Evolutionary conservation across 2,113 vertebrate genomes (phyloP).

Genomic region (Motacilla alba): DNA sequence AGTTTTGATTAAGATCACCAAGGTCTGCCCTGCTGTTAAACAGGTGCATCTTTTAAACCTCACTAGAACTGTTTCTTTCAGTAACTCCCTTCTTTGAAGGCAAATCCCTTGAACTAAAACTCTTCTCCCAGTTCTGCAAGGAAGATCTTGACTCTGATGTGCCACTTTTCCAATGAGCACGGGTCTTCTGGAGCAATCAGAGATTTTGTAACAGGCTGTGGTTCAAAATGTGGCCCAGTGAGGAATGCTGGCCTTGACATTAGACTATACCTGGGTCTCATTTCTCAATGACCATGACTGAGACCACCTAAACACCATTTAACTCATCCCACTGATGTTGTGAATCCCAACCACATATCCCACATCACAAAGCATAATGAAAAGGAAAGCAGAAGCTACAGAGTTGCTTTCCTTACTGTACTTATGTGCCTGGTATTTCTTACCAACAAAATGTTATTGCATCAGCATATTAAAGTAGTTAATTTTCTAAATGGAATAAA

Average conservation of each 20-base stretch:
- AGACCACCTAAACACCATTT: background rate
- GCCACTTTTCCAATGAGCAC: background rate
- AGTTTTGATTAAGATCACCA: background rate
- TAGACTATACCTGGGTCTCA: accelerated
- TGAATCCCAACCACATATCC: background rate
- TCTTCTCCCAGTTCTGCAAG: background rate
- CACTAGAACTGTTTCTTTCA: background rate
- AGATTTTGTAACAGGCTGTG: background rate
- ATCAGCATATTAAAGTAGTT: background rate
- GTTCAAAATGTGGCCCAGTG: background rate
- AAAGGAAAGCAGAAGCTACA: background rate
- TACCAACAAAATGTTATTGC: background rate
- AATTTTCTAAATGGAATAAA: background rate
- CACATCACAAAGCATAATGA: background rate
- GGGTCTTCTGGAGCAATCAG: background rate
- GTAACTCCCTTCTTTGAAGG: background rate
- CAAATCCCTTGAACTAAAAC: background rate
- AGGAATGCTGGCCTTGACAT: background rate
- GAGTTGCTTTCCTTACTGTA: background rate
- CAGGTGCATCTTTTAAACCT: background rate
- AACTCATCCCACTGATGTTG: background rate
- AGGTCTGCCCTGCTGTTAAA: background rate
- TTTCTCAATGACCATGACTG: background rate
- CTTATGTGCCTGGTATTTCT: background rate
- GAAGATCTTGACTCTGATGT: background rate